Base-by-base conservation (phyloP, 2,797 vertebrate genomes). In the Parauchenoglanis punctatus region DNA sequence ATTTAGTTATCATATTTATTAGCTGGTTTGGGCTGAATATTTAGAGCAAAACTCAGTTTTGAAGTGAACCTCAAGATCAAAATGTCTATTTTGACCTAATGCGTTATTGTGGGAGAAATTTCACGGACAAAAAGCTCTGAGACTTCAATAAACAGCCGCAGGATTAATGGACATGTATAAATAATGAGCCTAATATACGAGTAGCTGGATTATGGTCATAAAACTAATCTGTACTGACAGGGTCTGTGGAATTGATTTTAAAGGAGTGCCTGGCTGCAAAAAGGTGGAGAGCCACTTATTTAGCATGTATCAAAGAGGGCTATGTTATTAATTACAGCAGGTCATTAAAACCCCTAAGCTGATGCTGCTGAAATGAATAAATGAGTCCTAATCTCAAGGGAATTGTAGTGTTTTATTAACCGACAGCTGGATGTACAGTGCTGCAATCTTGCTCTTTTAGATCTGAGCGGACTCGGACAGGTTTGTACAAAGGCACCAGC, bases 381-480 rank as follows among this genome's bases (percentile, higher is more conserved):
- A 80, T 3, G 2, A 40, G n/a, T 20, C 25, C 11, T 54, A 28
- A 46, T 81, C 46, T 81, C 54, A 73, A 72, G 40, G 40, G 70
- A 81, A 68, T 28, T 28, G 25, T 28, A 76, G 46, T 12, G 25
- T 12, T 35, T 56, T 49, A 70, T 31, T 86, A 54, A 81, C 72
- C 31, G 65, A 82, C 28, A 13, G n/a, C 3, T 56, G 13, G 7
- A 25, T 68, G 54, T 35, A 67, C 46, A 83, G 31, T 17, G 23
- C 67, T 56, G 70, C 23, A 76, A 46, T 83, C 44, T 77, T 44
- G 58, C 67, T 65, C 56, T 40, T 61, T 85, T 67, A 82, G 52
- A 56, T 78, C 85, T 85, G 59, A 75, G 81, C 85, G 46, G 67
- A 72, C 35, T 85, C 49, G 25, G 12, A 25, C 68, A 81, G 73